These are phyloP conservation scores for Leptinotarsa lineolata DNA, from an alignment of 1,140 invertebrate species.

Conservation along the genomic window DNA sequence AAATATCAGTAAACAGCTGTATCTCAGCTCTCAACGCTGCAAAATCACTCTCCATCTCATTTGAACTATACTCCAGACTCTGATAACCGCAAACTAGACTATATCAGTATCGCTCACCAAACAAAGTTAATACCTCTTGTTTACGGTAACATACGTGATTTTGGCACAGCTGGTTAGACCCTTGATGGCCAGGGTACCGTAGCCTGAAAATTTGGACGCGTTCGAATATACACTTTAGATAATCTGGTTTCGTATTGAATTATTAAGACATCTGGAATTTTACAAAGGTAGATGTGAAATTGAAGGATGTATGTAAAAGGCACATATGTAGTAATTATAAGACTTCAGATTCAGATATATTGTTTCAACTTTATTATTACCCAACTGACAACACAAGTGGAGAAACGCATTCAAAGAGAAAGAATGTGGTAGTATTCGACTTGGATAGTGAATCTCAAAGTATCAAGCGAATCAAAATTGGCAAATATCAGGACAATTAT, in stretches of 20 bases:
- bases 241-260: not conserved
- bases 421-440: too few species aligned
- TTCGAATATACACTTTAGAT: not conserved
- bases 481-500: too few species aligned
- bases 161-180: conserved; percentile 7
- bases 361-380: too few species aligned
- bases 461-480: too few species aligned
- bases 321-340: too few species aligned
- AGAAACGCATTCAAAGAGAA: too few species aligned
- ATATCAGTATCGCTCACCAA: conserved; percentile 9
- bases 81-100: not conserved
- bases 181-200: not conserved
- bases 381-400: too few species aligned
- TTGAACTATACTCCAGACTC: not conserved
- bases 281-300: too few species aligned
- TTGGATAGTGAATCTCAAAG: too few species aligned
- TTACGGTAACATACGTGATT: conserved; percentile 17
- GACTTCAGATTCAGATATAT: too few species aligned
- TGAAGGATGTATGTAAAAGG: too few species aligned
- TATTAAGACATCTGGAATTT: too few species aligned
- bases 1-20: not conserved
- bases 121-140: conserved; percentile 20
- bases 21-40: not conserved
- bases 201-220: not conserved
- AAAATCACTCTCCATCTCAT: not conserved